phyloP scores from a whole-genome alignment of 2,797 vertebrate species.

The Pangasius larnaudii region DNA sequence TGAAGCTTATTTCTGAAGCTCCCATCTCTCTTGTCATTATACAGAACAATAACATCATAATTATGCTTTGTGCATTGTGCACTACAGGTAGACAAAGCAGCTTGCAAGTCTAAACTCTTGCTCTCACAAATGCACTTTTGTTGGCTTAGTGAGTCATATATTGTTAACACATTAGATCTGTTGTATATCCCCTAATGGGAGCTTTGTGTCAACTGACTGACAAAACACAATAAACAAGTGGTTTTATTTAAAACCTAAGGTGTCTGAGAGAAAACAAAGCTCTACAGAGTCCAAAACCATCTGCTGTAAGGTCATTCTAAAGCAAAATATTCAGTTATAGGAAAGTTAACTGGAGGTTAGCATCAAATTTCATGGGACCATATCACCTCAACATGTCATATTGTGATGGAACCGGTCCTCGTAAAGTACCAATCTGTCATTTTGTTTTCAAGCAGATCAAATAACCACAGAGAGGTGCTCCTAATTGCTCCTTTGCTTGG shows the following conservation, averaged over 20 bases:
- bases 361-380: background rate
- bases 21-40: background rate
- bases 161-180: slow-evolving; percentile 6
- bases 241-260: slow-evolving; percentile 14
- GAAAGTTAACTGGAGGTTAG: background rate
- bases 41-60: background rate
- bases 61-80: background rate
- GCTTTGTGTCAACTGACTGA: slow-evolving; percentile 27
- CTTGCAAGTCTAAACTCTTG: background rate
- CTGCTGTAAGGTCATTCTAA: background rate
- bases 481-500: background rate
- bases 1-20: background rate
- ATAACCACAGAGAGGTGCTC: background rate
- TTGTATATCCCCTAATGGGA: slow-evolving; percentile 5
- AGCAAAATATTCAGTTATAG: background rate
- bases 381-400: background rate
- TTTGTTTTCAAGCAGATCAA: background rate
- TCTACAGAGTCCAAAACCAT: background rate
- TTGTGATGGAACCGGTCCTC: background rate
- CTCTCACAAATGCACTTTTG: background rate
- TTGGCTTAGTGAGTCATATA: background rate
- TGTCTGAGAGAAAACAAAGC: background rate
- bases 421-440: background rate
- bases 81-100: background rate
- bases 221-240: slow-evolving; percentile 17